These are phyloP conservation scores for Thamnophis sirtalis DNA, from an alignment of 2,113 vertebrate genomes.

Conservation along the genomic window DNA sequence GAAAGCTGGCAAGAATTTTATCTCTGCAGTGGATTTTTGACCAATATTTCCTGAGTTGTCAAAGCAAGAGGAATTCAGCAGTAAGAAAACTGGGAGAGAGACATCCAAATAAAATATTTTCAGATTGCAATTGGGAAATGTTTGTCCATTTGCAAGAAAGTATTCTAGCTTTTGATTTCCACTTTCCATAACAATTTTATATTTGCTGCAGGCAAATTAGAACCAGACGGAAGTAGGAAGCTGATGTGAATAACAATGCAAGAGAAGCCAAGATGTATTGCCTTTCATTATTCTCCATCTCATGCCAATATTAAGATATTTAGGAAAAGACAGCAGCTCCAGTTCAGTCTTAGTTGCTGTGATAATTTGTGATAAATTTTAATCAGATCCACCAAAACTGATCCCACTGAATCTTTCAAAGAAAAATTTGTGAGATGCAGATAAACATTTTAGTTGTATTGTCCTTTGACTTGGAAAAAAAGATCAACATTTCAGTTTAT, in stretches of 20 bases:
- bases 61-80: not conserved
- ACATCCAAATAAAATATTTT: not conserved
- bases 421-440: not conserved
- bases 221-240: not conserved
- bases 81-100: not conserved
- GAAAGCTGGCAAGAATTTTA: not conserved
- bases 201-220: not conserved
- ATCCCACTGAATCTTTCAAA: not conserved
- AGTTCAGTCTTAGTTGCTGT: not conserved
- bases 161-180: not conserved
- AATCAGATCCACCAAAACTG: not conserved
- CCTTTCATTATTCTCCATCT: not conserved
- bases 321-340: not conserved
- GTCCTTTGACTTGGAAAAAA: not conserved
- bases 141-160: not conserved
- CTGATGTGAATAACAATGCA: not conserved
- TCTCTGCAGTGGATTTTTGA: not conserved
- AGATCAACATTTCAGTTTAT: not conserved
- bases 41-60: not conserved
- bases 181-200: not conserved
- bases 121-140: not conserved
- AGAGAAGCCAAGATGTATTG: not conserved
- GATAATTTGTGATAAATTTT: not conserved
- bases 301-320: not conserved
- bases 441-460: not conserved